Evolutionary conservation across 2,797 vertebrate genomes (phyloP).

Genomic region (Nothura maculosa): DNA sequence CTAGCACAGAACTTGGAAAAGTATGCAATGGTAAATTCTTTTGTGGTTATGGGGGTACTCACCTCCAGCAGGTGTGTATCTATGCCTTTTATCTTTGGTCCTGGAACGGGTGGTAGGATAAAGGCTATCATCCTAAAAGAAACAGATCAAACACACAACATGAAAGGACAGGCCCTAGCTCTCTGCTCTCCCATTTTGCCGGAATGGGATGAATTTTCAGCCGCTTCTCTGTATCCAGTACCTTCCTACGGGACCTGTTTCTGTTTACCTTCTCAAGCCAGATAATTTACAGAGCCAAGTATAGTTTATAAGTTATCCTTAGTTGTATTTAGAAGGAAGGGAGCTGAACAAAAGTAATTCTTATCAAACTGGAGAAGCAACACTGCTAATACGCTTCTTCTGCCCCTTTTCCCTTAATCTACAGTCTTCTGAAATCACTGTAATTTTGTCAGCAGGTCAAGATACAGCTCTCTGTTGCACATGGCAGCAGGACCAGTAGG

Average conservation of each 20-base stretch:
- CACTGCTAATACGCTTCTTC: not conserved
- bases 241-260: not conserved
- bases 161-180: not conserved
- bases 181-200: not conserved
- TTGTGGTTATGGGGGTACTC: conserved; percentile 26
- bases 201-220: not conserved
- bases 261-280: not conserved
- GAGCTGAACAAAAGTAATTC: not conserved
- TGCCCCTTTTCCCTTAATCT: not conserved
- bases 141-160: not conserved
- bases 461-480: not conserved
- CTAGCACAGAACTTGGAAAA: not conserved
- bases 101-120: conserved; percentile 92
- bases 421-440: not conserved
- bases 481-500: not conserved
- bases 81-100: conserved; percentile 96
- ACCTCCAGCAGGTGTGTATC: conserved; percentile 93
- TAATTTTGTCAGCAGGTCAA: not conserved
- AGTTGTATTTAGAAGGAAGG: not conserved
- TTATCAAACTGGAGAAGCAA: not conserved
- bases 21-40: not conserved
- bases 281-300: not conserved
- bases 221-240: not conserved
- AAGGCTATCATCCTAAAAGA: conserved; percentile 87
- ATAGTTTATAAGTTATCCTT: not conserved